Percentiles rank a stretch among this genome's conserved stretches.
Conservation (phyloP, 2,888 invertebrate species). For the Hirtodrosophila confusa region DNA sequence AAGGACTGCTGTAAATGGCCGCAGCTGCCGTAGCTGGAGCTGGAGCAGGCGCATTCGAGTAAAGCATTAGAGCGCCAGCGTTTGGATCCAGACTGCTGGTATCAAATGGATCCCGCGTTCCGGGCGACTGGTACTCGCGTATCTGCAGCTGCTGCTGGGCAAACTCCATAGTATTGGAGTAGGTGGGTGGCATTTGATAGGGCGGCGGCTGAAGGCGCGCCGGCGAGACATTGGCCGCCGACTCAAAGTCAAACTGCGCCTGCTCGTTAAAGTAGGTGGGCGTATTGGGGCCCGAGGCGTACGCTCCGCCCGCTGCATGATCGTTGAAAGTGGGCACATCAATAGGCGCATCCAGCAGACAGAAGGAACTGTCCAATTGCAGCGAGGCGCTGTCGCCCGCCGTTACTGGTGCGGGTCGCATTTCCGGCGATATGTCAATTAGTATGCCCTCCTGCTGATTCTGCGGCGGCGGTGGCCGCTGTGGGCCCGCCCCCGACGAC, state of each 20-base stretch:
- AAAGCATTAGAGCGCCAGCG: conserved; percentile 53
- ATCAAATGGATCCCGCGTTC: conserved; percentile 87
- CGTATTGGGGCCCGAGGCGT: conserved; percentile 48
- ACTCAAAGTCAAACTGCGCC: conserved; percentile 65
- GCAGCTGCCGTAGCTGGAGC: conserved; percentile 13
- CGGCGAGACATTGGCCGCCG: conserved; percentile 45
- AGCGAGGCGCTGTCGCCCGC: conserved; percentile 72
- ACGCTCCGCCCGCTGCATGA: conserved; percentile 5
- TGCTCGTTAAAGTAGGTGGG: conserved; percentile 67
- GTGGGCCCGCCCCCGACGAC: conserved; percentile 73
- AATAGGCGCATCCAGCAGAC: conserved; percentile 90
- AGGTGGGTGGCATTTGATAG: conserved; percentile 86
- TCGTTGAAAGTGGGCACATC: conserved; percentile 86
- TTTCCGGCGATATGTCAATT: conserved; percentile 89
- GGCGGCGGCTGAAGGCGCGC: conserved; percentile 84
- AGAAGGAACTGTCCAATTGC: conserved; percentile 83
- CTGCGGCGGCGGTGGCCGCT: conserved; percentile 80
- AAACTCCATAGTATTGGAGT: conserved; percentile 85
- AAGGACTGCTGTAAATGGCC: conserved; percentile 57
- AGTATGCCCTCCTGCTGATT: conserved; percentile 87
- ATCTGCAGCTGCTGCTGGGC: conserved; percentile 57
- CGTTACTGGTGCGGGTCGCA: conserved; percentile 37
- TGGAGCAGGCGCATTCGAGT: conserved; percentile 62
- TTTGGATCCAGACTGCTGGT: conserved; percentile 83
- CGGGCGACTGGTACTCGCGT: conserved; percentile 42